A percentile compares a stretch with the other conserved stretches of the same genome.
Conservation (phyloP, 1,140 invertebrate genomes). For the Drosophila truncata region DNA sequence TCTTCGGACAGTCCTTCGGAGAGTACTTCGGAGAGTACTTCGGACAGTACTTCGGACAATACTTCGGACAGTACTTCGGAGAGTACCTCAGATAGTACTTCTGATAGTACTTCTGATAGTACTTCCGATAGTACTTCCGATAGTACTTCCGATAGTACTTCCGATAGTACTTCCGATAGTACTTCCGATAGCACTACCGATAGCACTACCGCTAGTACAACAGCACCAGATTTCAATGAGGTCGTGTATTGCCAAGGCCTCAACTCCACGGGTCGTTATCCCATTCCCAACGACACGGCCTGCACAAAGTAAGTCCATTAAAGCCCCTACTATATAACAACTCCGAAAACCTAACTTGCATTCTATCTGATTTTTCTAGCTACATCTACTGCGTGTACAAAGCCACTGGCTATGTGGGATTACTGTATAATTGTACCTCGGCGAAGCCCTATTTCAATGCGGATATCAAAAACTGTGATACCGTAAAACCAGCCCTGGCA, state of each 20-base stretch:
- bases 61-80: neutral
- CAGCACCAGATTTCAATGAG: conserved; percentile 8
- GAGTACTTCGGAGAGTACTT: neutral
- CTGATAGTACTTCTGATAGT: neutral
- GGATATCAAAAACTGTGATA: conserved; percentile 29
- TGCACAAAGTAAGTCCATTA: conserved; percentile 56
- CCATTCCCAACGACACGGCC: conserved; percentile 63
- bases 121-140: neutral
- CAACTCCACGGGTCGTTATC: conserved; percentile 45
- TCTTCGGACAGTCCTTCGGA: conserved; percentile 7
- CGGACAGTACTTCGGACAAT: neutral
- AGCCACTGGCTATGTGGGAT: conserved; percentile 13
- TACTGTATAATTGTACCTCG: conserved; percentile 14
- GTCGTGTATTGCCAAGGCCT: conserved; percentile 19
- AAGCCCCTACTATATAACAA: neutral
- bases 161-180: neutral
- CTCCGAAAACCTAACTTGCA: neutral
- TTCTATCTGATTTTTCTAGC: conserved; percentile 28
- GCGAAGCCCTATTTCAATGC: conserved; percentile 51
- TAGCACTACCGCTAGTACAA: neutral
- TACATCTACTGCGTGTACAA: conserved; percentile 56
- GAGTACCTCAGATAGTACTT: neutral
- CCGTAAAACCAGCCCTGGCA: conserved; percentile 21
- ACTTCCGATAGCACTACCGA: neutral
- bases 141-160: neutral